These are phyloP conservation scores for Drosophila parthenogenetica DNA, from an alignment of 2,888 invertebrate species.

Conservation along the genomic window DNA sequence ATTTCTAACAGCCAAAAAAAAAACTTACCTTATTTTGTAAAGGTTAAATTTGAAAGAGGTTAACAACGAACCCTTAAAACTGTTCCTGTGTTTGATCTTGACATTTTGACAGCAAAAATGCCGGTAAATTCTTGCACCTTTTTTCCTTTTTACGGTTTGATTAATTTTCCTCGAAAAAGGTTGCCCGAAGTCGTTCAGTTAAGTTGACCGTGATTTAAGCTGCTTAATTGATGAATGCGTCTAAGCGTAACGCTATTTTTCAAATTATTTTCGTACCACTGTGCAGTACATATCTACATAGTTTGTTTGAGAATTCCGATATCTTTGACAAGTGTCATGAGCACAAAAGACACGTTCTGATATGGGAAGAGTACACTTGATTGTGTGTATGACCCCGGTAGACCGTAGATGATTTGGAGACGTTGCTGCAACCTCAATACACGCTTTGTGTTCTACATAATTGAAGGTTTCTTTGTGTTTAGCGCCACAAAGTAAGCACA, in stretches of 20 bases:
- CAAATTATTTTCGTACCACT: slow-evolving; percentile 15
- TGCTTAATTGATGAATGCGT: background rate
- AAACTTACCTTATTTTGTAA: too few relatives aligned
- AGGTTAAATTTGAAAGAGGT: too few relatives aligned
- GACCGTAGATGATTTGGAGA: slow-evolving; percentile 30
- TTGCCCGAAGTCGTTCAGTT: background rate
- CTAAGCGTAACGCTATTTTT: background rate
- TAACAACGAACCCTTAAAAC: too few relatives aligned
- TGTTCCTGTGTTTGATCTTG: too few relatives aligned
- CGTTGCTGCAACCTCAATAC: slow-evolving; percentile 13
- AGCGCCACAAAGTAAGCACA: slow-evolving; percentile 31
- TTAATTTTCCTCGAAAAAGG: background rate
- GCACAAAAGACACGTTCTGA: slow-evolving; percentile 67
- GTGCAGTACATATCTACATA: slow-evolving; percentile 39
- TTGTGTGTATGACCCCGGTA: slow-evolving; percentile 48
- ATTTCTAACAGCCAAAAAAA: too few relatives aligned
- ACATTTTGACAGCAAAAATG: too few relatives aligned
- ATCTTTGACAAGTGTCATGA: slow-evolving; percentile 77
- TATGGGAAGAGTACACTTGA: slow-evolving; percentile 40
- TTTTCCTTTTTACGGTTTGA: background rate
- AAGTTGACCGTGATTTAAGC: background rate
- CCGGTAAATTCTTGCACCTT: too few relatives aligned
- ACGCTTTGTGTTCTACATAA: slow-evolving; percentile 50
- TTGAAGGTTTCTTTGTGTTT: slow-evolving; percentile 61
- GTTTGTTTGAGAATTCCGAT: slow-evolving; percentile 70